These are phyloP conservation scores for Odiellus spinosus DNA, from an alignment of 2,888 invertebrate species.

Conservation along the genomic window DNA sequence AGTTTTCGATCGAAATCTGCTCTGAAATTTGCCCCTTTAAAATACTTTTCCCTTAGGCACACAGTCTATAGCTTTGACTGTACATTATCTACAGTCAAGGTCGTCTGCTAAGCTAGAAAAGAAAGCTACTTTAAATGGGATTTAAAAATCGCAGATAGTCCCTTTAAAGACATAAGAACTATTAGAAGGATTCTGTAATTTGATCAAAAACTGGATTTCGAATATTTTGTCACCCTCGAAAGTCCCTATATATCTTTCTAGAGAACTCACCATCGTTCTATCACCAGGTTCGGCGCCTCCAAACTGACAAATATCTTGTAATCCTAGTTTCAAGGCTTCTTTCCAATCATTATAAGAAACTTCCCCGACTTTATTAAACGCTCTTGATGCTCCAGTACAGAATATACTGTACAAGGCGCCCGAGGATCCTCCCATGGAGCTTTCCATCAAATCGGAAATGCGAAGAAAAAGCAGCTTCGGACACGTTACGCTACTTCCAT, in stretches of 20 bases:
- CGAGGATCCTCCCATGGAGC: constrained; percentile 57
- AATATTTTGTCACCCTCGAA: not conserved
- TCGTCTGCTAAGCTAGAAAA: too few species aligned
- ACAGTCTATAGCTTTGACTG: too few species aligned
- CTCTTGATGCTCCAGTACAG: constrained; percentile 43
- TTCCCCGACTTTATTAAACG: constrained; percentile 2
- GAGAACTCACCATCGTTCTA: constrained; percentile 48
- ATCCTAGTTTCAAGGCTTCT: constrained; percentile 29
- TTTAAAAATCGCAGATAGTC: too few species aligned
- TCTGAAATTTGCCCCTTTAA: too few species aligned
- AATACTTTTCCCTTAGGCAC: too few species aligned
- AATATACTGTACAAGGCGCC: constrained; percentile 64
- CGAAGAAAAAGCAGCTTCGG: constrained; percentile 17
- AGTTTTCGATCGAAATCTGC: too few species aligned
- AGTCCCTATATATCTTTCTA: not conserved
- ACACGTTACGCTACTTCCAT: not conserved
- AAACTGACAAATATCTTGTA: constrained; percentile 46
- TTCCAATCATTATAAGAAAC: constrained; percentile 2
- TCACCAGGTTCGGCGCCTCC: constrained; percentile 56
- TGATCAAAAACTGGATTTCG: too few species aligned
- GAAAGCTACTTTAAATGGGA: too few species aligned
- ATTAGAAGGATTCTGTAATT: too few species aligned
- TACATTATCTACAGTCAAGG: too few species aligned
- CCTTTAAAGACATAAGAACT: too few species aligned
- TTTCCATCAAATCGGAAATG: constrained; percentile 38